Evolutionary conservation across 1,140 invertebrate genomes (phyloP), one percentile per base, ranked within the genome.

Genomic region (Drosophila teissieri): DNA sequence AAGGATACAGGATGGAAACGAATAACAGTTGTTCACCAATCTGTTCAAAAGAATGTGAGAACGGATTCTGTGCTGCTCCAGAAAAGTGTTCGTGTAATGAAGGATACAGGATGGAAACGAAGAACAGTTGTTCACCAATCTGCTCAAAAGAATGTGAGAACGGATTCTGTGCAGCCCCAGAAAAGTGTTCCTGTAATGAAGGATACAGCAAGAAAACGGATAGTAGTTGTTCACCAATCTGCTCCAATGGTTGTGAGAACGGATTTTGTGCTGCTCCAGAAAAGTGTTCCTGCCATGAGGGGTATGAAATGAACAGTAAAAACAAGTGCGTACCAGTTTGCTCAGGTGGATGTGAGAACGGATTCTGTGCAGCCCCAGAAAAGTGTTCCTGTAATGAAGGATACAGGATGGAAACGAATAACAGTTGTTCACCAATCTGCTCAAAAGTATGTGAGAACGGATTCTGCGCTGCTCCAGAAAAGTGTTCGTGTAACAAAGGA

Each of bases 41-140:
- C 0, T 78, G 76, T 17, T 0, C 51, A 6, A 11, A 2, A 0
- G 58, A 17, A 10, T 78, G 75, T 42, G 14, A 61, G 34, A 78
- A 78, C 17, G 75, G 75, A 6, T 70, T 37, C 12, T 78, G 75
- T 2, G n/a, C 3, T 1, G 36, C 57, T 0, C 75, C 76, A 1
- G 42, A 17, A 24, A 22, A 19, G 3, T 77, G 75, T 24, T 58
- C 36, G 6, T 76, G 73, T 49, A 44, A 57, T 11, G 40, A 8
- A 8, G 51, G 69, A 39, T 62, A 95, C 94, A 82, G 94, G 93
- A 64, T 94, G 92, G 60, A 84, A 8, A 4, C 39, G 7, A 68
- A 85, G 46, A 73, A 77, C 34, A 73, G 52, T 0, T 75, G 73
- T 53, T 15, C 2, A 2, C 70, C 73, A 11, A 8, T 63, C 0